Base-by-base conservation (phyloP, 2,888 invertebrate genomes). In the Gonocerus acuteangulatus region DNA sequence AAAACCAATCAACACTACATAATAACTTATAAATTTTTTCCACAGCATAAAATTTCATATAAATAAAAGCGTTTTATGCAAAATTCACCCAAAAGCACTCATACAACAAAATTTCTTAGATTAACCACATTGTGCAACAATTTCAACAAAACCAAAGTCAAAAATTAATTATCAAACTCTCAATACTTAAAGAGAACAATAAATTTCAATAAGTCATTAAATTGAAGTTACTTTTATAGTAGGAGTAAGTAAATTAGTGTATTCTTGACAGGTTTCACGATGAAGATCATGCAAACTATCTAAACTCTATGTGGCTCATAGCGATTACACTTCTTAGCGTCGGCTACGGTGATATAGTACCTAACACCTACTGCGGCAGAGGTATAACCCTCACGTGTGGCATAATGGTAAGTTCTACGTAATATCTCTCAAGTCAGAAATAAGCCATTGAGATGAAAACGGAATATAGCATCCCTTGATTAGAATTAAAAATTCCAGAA, bases 251-350 rank as follows among this genome's bases (percentile, higher is more conserved):
- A 57, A 44, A 57, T 22, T 39, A 57, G 39, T 57, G 47, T 57
- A 59, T 65, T 65, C 59, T 65, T 56, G 59, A 61, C 75, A 96
- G 96, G 84, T 93, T 94, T 82, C 95, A 96, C 81, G 95, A 96
- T 75, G 92, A 92, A 80, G 93, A 95, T 79, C 95, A 96, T 80
- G 95, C 94, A 77, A 96, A 96, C 82, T 87, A 96, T 76, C 85
- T 95, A 77, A 97, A 97, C 82, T 94, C 97, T 73, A 95, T 99
- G 93, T 99, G 99, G 97, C 87, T 99, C 79, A 96, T 99, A 77
- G 95, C 97, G 74, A 97, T 99, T 76, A 99, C 99, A 73, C 99
- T 99, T 82, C 87, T 99, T 76, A 96, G 96, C 80, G 95, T 99
- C 75, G 99, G 99, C 76, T 99, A 99, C 81, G 99, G 99, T 75